These are phyloP conservation scores for Caenorhabditis japonica DNA, from an alignment of 2,888 invertebrate genomes.

Conservation along the genomic window DNA sequence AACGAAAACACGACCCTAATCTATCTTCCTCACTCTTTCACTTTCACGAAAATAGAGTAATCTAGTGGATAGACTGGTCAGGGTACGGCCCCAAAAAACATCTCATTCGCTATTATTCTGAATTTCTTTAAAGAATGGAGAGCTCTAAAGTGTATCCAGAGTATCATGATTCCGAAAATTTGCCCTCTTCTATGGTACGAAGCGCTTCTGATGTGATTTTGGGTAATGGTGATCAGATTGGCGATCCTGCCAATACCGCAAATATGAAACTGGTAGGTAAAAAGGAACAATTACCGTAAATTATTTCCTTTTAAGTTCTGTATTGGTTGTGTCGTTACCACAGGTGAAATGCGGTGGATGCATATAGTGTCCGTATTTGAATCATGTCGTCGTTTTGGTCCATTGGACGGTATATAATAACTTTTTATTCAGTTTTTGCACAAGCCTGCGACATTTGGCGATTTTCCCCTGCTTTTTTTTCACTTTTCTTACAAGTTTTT, in stretches of 20 bases:
- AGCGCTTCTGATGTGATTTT: conserved; percentile 46
- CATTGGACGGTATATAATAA: too few relatives aligned
- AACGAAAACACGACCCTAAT: conserved; percentile 39
- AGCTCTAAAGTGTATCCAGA: conserved; percentile 22
- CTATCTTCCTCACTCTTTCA: conserved; percentile 27
- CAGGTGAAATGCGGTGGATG: too few relatives aligned
- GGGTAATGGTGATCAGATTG: too few relatives aligned
- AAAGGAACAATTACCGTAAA: too few relatives aligned
- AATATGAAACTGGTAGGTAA: conserved; percentile 14
- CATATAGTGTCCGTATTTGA: too few relatives aligned
- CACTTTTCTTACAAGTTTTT: too few relatives aligned
- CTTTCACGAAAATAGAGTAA: conserved; percentile 24
- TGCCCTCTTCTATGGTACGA: conserved; percentile 34
- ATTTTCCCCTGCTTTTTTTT: too few relatives aligned
- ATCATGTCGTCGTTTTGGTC: too few relatives aligned
- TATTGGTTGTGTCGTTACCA: conserved; percentile 1
- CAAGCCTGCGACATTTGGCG: too few relatives aligned
- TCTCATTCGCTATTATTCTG: background rate
- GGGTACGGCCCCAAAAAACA: conserved; percentile 29
- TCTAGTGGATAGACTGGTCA: conserved; percentile 10
- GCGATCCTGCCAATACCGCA: conserved; percentile 26
- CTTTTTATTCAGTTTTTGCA: too few relatives aligned
- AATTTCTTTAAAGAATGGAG: conserved; percentile 12
- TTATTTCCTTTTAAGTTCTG: background rate
- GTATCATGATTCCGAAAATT: conserved; percentile 28